Conservation (phyloP, 2,797 vertebrate genomes). For the Cossypha niveicapilla region DNA sequence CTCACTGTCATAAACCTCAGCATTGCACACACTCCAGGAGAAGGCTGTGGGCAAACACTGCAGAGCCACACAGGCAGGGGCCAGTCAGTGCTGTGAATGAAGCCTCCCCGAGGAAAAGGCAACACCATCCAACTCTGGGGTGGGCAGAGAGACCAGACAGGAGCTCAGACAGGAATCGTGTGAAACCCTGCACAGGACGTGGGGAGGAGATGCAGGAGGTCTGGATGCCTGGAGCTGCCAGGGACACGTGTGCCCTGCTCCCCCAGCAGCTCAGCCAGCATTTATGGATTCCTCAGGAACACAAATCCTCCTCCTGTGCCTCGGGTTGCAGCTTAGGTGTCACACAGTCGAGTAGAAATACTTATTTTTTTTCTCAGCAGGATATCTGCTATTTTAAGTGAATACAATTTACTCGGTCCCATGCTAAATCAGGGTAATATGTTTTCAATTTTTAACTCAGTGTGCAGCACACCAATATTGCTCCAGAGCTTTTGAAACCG, state of each 20-base stretch:
- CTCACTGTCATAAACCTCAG: not conserved
- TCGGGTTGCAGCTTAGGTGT: constrained; percentile 5
- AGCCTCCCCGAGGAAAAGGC: not conserved
- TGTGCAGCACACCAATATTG: not conserved
- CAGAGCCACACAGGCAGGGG: not conserved
- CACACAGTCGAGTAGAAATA: constrained; percentile 22
- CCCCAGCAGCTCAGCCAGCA: not conserved
- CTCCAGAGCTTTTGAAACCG: constrained; percentile 30
- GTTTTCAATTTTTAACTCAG: constrained; percentile 59
- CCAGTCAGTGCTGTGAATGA: not conserved
- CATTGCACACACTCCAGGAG: not conserved
- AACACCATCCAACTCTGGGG: accelerated
- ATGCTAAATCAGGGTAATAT: constrained; percentile 42
- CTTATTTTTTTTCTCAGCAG: constrained; percentile 50
- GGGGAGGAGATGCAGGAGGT: not conserved
- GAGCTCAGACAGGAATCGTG: not conserved
- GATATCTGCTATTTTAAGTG: constrained; percentile 22
- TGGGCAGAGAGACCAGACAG: not conserved
- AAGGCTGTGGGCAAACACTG: not conserved
- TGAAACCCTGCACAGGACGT: accelerated
- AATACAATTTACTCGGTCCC: constrained; percentile 49
- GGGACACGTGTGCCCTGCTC: not conserved
- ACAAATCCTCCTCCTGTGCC: not conserved
- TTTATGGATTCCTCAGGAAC: not conserved
- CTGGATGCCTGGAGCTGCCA: not conserved